These are phyloP conservation scores for Hololepta plana DNA, from an alignment of 2,888 invertebrate species.

Conservation along the genomic window DNA sequence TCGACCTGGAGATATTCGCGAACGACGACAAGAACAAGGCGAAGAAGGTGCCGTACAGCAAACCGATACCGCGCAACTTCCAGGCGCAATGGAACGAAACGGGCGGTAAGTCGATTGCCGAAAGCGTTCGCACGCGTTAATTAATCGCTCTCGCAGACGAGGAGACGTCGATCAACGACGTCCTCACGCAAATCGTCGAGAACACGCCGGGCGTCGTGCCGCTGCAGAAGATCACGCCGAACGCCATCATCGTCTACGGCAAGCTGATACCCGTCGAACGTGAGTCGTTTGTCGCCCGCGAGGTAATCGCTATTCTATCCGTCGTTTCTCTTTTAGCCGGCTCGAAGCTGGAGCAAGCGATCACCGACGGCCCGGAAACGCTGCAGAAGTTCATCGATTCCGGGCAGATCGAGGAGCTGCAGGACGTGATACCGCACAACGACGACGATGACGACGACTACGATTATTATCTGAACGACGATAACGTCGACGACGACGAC, in stretches of 20 bases:
- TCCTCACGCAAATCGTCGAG: conserved; percentile 53
- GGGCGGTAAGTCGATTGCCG: conserved; percentile 4
- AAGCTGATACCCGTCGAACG: conserved; percentile 60
- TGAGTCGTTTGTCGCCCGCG: conserved; percentile 25
- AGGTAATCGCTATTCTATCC: too few species aligned
- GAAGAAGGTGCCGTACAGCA: conserved; percentile 83
- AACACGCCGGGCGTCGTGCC: conserved; percentile 66
- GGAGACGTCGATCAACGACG: conserved; percentile 37
- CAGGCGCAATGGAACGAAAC: conserved; percentile 85
- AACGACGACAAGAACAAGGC: conserved; percentile 53
- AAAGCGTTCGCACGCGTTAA: not conserved
- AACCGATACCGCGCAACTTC: conserved; percentile 91
- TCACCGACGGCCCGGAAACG: conserved; percentile 58
- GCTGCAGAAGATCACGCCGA: conserved; percentile 56
- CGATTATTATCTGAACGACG: conserved; percentile 25
- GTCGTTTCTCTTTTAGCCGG: conserved; percentile 33
- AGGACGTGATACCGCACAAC: conserved; percentile 54
- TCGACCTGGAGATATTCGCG: conserved; percentile 55
- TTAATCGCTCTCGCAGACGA: conserved; percentile 20
- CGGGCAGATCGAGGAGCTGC: conserved; percentile 64
- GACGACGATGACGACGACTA: conserved; percentile 34
- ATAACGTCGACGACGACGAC: conserved; percentile 29
- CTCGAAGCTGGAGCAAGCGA: conserved; percentile 56
- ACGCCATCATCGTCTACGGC: conserved; percentile 69
- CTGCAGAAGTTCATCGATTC: conserved; percentile 60